Conservation (phyloP, 2,888 invertebrate genomes). For the Scaeva pyrastri region DNA sequence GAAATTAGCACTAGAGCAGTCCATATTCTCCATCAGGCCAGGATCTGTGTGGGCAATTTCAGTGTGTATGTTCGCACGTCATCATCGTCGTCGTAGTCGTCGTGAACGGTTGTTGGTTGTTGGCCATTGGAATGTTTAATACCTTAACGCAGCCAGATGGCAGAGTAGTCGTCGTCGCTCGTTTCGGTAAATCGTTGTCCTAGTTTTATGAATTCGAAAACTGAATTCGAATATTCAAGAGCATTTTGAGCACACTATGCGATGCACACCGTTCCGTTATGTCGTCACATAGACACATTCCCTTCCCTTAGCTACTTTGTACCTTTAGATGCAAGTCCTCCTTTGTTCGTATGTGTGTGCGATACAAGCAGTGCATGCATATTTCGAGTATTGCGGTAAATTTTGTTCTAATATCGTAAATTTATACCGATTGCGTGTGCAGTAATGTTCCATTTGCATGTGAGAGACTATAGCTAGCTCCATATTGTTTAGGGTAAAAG, state of each 20-base stretch:
- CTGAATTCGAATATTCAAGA: slow-evolving; percentile 10
- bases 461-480: neutral
- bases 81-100: neutral
- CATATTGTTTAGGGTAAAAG: neutral
- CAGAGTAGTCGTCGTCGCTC: too few relatives aligned
- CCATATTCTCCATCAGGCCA: neutral
- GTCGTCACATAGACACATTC: slow-evolving; percentile 36
- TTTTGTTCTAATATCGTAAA: slow-evolving; percentile 56
- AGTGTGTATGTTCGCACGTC: slow-evolving; percentile 65
- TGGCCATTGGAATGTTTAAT: slow-evolving; percentile 23
- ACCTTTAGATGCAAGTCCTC: too few relatives aligned
- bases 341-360: slow-evolving; percentile 10
- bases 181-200: slow-evolving; percentile 69
- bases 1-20: slow-evolving; percentile 63
- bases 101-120: too few relatives aligned
- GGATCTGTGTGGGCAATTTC: slow-evolving; percentile 35
- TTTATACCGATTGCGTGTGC: slow-evolving; percentile 39
- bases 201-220: slow-evolving; percentile 49
- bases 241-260: slow-evolving; percentile 18
- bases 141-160: slow-evolving; percentile 39
- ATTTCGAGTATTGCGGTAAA: slow-evolving; percentile 48
- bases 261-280: slow-evolving; percentile 35
- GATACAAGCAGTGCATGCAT: slow-evolving; percentile 18
- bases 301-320: neutral
- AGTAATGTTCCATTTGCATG: neutral